Evolutionary conservation across 1,140 invertebrate genomes (phyloP), one percentile per base, ranked within the genome.

Genomic region (Tetraneura akinire): DNA sequence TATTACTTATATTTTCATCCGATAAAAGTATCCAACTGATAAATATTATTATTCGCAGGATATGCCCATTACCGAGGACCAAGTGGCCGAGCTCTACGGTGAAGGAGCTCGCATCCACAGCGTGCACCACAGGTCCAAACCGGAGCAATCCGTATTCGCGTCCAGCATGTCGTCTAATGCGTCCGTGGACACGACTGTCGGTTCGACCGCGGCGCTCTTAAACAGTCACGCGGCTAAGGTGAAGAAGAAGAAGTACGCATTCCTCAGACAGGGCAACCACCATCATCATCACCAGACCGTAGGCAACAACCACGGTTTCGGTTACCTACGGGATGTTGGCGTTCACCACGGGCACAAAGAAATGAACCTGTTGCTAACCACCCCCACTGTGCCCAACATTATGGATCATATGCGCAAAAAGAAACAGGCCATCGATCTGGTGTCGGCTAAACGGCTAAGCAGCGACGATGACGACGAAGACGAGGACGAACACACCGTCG

Each of bases 121-220:
- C 64, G 66, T 80, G 13, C 82, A 83, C 32, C 83, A 83, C 81
- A 70, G 83, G 45, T 16, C 57, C 26, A 74, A 16, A 16, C 81
- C 81, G 13, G 73, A 68, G 26, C 81, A 82, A 11, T 80, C 80
- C 57, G 73, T 80, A 21, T 53, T 83, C 51, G 81, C 82, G 42
- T 83, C 83, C 14, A 73, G 74, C 16, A 83, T 82, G 49, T 82
- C 81, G 51, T 83, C 82, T 8, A 74, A 81, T 14, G 82, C 83
- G 2, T 82, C 81, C 13, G 83, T 83, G 55, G 83, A 82, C 53
- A 83, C 82, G n/a, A 82, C 80, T 11, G 81, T 80, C 9, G 82
- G 83, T 26, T 81, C 80, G 53, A 83, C 83, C n/a, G 80, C 81
- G 37, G 82, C 83, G 53, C 82, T 83, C 18, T 73, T 83, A 64